Evolutionary conservation across 2,888 invertebrate genomes (phyloP), one percentile per base, ranked within the genome.

Genomic region (Emmelina monodactyla): DNA sequence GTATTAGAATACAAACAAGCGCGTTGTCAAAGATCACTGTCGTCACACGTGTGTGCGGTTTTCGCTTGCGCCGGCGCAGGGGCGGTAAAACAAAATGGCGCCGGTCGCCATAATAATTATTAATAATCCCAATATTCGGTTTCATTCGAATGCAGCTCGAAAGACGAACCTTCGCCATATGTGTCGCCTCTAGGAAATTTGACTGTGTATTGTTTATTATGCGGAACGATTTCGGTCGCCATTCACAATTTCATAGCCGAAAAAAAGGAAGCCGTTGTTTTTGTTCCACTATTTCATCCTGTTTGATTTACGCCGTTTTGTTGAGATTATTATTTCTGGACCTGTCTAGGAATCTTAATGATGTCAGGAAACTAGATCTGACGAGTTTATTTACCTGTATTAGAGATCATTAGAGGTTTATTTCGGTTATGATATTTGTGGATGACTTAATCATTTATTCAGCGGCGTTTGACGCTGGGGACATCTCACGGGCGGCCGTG

Each of bases 401-500:
- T 66, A 62, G 63, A 70, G 64, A 63, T 78, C 78, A 69, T 78
- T 76, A 76, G 73, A 48, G 46, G 62, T 59, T 59, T 78, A 78
- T 78, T 78, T 73, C 62, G 56, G 75, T 69, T 71, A 64, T 71
- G 68, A 70, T 68, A 59, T 63, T 64, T 55, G 66, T 62, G 63
- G 62, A 65, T 58, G 68, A 62, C 63, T 71, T 59, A 68, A 76
- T 75, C 75, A 76, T 72, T 72, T 73, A 76, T 76, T 69, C 68
- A 60, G 53, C 58, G 53, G 53, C 46, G 63, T 61, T 61, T 54
- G 56, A 58, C 61, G 57, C 53, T 55, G 67, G 69, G 59, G 76
- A 76, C 78, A 71, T 72, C 76, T 72, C 67, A 63, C 66, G 75
- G 75, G 76, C 73, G 76, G 78, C 64, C 67, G 50, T n/a, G n/a